Base-by-base conservation (phyloP, 1,140 invertebrate genomes). In the Aphis gossypii region DNA sequence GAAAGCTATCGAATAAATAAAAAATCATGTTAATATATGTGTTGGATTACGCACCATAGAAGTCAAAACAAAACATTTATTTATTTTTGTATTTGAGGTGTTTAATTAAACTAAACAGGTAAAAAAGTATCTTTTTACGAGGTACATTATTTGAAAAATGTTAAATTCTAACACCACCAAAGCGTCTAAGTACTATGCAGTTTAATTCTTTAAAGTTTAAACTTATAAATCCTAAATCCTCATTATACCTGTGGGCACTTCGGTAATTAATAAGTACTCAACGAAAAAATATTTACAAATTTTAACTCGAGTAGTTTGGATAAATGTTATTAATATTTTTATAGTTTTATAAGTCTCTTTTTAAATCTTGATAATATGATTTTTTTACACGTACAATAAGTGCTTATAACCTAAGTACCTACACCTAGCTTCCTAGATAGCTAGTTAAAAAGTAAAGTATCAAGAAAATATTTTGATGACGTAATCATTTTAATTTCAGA, bases 401-500 rank as follows among this genome's bases (percentile, higher is more conserved):
- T 60, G 18, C 48, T 18, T 48, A 20, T 51, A 51, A 51, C 0
- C 14, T 51, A n/a, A 14, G 4, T n/a, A 30, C 8, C 8, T 60
- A 60, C 9, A 60, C 30, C 30, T 35, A 18, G 4, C 30, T 9
- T 30, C 30, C 30, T 35, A 18, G 4, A 20, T 23, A 1, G 5
- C 11, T 76, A 76, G 6, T 7, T 82, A 82, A 46, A 44, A 8
- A n/a, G 6, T 88, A n/a, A 38, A 25, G 20, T 60, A 90, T 90
- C 20, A 60, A 9, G 23, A n/a, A 41, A 60, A 18, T 25, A 56
- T 90, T 44, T n/a, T 30, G 51, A 90, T 60, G 88, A 90, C 54
- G 51, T 90, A 60, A 90, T 41, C 51, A 60, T 60, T 60, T 90
- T 41, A 41, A 60, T 90, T 90, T 90, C 54, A 60, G 51, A 90